A percentile compares a stretch with the other conserved stretches of the same genome.
These are phyloP conservation scores for Tiaroga cobitis DNA, from an alignment of 2,797 vertebrate species.

Conservation along the genomic window DNA sequence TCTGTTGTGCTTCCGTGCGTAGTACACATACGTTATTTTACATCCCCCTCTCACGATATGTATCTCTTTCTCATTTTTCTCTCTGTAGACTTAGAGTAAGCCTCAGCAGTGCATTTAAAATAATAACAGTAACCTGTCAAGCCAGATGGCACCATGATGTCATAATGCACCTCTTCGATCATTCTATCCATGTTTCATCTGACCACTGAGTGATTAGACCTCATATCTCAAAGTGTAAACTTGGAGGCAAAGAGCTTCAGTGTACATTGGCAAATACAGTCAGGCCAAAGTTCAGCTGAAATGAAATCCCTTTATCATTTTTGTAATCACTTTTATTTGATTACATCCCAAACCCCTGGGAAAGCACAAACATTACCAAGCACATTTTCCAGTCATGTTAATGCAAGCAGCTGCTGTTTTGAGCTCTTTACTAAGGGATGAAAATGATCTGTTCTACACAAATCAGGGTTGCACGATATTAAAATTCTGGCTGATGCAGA, in stretches of 20 bases:
- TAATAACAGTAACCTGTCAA: background rate
- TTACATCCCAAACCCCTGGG: background rate
- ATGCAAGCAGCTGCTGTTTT: background rate
- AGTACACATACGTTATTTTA: background rate
- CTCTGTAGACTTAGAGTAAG: background rate
- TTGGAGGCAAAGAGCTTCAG: background rate
- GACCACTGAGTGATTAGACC: conserved; percentile 1
- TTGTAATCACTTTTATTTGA: conserved; percentile 17
- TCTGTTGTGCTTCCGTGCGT: conserved; percentile 12
- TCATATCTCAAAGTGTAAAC: background rate
- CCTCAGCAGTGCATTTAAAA: conserved; percentile 11
- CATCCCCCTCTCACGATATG: background rate
- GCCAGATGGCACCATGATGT: conserved; percentile 1
- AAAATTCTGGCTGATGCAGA: background rate
- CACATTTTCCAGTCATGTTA: background rate
- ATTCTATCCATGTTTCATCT: background rate
- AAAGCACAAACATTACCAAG: background rate
- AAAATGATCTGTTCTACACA: background rate
- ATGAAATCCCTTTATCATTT: conserved; percentile 2
- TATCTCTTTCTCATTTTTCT: background rate
- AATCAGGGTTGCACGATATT: background rate
- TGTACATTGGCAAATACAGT: conserved; percentile 6
- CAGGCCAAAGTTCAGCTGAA: conserved; percentile 12
- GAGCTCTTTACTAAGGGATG: background rate
- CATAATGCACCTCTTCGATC: conserved; percentile 2